Evolutionary conservation across 2,888 invertebrate genomes (phyloP).

Genomic region (Oithona nana): DNA sequence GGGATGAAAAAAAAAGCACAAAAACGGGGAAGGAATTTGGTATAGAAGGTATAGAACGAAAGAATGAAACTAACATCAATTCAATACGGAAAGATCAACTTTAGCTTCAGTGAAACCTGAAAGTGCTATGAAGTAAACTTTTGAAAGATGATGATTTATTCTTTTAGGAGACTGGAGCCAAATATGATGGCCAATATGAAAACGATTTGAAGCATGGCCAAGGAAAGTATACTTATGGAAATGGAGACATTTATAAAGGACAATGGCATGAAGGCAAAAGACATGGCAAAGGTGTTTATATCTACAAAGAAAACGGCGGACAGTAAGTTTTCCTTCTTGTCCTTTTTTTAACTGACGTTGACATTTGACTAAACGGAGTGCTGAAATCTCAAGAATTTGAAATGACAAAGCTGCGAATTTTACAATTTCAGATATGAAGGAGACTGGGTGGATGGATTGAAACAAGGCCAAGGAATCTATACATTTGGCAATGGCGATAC

Average conservation of each 20-base stretch:
- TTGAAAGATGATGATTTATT: not conserved
- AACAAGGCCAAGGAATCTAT: not conserved
- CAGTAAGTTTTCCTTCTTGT: not conserved
- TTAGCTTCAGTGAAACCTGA: no score
- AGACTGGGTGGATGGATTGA: conserved; percentile 2
- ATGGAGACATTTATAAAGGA: conserved; percentile 9
- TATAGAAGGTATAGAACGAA: no score
- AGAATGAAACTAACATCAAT: no score
- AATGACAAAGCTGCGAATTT: not conserved
- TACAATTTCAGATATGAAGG: conserved; percentile 2
- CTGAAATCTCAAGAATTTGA: no score
- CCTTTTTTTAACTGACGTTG: not conserved
- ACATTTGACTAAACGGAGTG: not conserved
- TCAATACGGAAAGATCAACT: no score
- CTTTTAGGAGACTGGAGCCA: not conserved
- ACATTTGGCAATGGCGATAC: not conserved
- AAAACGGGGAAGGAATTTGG: no score
- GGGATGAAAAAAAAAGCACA: no score
- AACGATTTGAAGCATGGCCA: conserved; percentile 11
- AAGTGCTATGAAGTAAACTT: not conserved
- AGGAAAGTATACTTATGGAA: not conserved
- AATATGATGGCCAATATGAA: conserved; percentile 9
- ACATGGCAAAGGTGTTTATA: conserved; percentile 1
- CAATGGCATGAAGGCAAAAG: conserved; percentile 1
- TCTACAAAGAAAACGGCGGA: conserved; percentile 8